These are phyloP conservation scores for Decapterus maruadsi DNA, from an alignment of 2,797 vertebrate genomes.

Conservation along the genomic window DNA sequence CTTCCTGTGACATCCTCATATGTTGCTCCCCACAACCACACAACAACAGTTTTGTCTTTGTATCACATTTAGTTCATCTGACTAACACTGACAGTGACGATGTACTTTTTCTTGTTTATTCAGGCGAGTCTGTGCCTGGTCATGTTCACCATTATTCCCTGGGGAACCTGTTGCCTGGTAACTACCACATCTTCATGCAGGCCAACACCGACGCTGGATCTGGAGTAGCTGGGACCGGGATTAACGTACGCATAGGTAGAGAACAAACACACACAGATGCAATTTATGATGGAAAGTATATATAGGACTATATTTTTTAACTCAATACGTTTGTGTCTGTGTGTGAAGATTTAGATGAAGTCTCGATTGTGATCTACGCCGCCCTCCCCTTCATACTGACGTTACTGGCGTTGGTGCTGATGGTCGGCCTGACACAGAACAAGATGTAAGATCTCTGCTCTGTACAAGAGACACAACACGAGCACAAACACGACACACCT, in stretches of 20 bases:
- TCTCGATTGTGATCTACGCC: not conserved
- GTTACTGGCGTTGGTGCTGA: conserved; percentile 43
- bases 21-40: too few relatives aligned
- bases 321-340: not conserved
- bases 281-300: too few relatives aligned
- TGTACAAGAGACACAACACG: not conserved
- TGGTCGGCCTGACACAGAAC: conserved; percentile 44
- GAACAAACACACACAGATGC: conserved; percentile 7
- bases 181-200: conserved; percentile 60
- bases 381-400: conserved; percentile 39
- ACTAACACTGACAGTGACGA: not conserved
- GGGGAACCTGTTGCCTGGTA: conserved; percentile 53
- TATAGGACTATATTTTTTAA: not conserved
- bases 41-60: not conserved
- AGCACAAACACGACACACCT: not conserved
- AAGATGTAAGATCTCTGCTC: conserved; percentile 46
- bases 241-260: conserved; percentile 55
- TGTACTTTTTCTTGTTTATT: not conserved
- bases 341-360: conserved; percentile 51
- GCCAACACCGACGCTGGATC: conserved; percentile 64
- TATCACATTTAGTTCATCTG: not conserved
- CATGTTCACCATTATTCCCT: conserved; percentile 25
- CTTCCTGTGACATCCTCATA: not conserved
- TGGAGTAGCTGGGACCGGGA: conserved; percentile 29
- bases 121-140: conserved; percentile 48